Base-by-base conservation (phyloP, 2,888 invertebrate genomes). In the Himalopsyche kuldschensis region DNA sequence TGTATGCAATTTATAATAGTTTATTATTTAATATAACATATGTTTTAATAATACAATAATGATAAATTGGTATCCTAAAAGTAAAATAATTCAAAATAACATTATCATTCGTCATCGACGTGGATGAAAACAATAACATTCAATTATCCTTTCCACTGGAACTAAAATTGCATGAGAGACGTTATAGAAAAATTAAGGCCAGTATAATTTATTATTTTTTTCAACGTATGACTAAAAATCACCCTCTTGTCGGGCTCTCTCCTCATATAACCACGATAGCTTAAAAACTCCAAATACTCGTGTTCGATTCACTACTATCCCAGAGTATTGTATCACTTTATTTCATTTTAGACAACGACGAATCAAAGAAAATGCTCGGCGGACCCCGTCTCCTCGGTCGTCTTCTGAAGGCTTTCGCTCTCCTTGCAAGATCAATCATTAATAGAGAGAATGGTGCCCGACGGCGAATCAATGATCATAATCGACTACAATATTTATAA, bases 51-150 rank as follows among this genome's bases (percentile, higher is more conserved):
- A 82, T 82, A 84, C 80, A 82, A 78, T 82, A 76, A 80, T 78
- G 48, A 84, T 84, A 85, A 81, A 85, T 82, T 82, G 84, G 80
- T 82, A 84, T 85, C 81, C 84, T 81, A 81, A 81, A 79, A 84
- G 46, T 80, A 80, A 84, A 75, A 84, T 84, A 84, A 81, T 81
- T 69, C 30, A 69, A 78, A 83, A 81, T 31, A 83, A 81, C 75
- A 81, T 81, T 48, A 83, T 46, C 31, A 3, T 17, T 79, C 27
- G 30, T 69, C 69, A 27, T 69, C 69, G 69, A 15, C 20, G 69
- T n/a, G n/a, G n/a, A 69, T 27, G 69, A 69, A 27, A 69, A 69
- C 69, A 69, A 69, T 69, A 69, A 69, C 27, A 69, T 27, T 27
- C 30, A 41, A 77, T 76, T 63, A 77, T 78, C 75, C 55, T 41